Evolutionary conservation across 2,888 invertebrate species (phyloP).

Genomic region (Troides oblongomaculatus): DNA sequence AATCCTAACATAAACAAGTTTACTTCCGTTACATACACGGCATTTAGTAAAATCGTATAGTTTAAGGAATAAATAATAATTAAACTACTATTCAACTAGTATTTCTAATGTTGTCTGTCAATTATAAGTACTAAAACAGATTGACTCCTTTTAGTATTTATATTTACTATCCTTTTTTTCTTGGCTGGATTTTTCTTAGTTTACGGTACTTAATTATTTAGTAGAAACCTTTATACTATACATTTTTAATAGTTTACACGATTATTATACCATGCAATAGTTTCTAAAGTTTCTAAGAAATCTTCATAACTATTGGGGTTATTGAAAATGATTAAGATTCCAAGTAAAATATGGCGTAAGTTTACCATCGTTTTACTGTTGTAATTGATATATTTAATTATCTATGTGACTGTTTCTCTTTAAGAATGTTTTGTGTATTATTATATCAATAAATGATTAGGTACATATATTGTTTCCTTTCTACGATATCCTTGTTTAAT

Average conservation of each 20-base stretch:
- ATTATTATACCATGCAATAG: conserved; percentile 18
- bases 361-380: conserved; percentile 64
- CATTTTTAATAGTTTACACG: background rate
- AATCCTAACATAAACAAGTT: conserved; percentile 20
- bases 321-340: conserved; percentile 7
- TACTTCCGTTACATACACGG: conserved; percentile 22
- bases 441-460: conserved; percentile 62
- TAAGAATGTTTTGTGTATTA: conserved; percentile 56
- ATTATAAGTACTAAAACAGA: conserved; percentile 14
- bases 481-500: background rate
- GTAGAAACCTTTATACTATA: background rate
- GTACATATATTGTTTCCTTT: conserved; percentile 47
- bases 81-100: conserved; percentile 3
- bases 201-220: background rate
- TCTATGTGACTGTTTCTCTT: conserved; percentile 60
- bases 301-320: conserved; percentile 1
- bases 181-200: conserved; percentile 32
- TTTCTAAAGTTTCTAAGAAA: background rate
- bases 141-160: background rate
- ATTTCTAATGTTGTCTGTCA: conserved; percentile 28
- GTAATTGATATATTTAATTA: conserved; percentile 38
- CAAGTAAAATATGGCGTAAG: conserved; percentile 50
- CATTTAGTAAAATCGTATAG: conserved; percentile 9
- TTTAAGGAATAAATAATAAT: background rate
- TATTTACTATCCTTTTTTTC: conserved; percentile 3